phyloP scores from a whole-genome alignment of 2,113 vertebrate genomes.

The Hydrolagus affinis region DNA sequence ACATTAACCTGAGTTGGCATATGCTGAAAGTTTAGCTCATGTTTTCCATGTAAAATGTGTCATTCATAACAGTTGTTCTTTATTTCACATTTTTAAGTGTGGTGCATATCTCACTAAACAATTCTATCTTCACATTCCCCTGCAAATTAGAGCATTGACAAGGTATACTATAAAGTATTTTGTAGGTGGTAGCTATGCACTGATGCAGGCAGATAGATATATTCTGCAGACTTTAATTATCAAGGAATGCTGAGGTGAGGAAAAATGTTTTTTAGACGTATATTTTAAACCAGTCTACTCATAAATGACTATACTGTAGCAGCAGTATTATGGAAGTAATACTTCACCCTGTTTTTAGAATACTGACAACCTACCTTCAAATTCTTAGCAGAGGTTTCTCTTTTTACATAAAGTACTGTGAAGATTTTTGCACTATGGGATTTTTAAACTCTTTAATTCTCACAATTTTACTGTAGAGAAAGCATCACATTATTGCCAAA shows the following conservation, averaged over 20 bases:
- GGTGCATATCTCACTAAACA: not conserved
- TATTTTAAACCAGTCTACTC: not conserved
- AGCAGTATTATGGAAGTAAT: not conserved
- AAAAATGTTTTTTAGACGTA: not conserved
- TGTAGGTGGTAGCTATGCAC: not conserved
- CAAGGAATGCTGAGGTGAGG: not conserved
- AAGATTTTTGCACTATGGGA: not conserved
- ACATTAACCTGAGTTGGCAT: not conserved
- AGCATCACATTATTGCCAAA: too few relatives aligned
- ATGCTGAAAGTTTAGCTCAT: not conserved
- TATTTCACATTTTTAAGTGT: not conserved
- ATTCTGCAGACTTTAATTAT: not conserved
- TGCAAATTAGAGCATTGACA: not conserved
- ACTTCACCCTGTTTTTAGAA: not conserved
- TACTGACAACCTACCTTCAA: too few relatives aligned
- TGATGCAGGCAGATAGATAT: not conserved
- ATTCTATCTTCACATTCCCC: not conserved
- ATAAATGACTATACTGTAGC: not conserved
- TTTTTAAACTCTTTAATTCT: not conserved
- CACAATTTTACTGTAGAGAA: not conserved
- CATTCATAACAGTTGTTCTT: not conserved
- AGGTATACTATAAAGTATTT: not conserved
- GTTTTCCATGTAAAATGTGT: not conserved
- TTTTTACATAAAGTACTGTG: not conserved
- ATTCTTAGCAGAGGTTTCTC: not conserved